A percentile compares a stretch with the other conserved stretches of the same genome.
Conservation (phyloP, 2,113 vertebrate species). For the Acanthochromis polyacanthus region DNA sequence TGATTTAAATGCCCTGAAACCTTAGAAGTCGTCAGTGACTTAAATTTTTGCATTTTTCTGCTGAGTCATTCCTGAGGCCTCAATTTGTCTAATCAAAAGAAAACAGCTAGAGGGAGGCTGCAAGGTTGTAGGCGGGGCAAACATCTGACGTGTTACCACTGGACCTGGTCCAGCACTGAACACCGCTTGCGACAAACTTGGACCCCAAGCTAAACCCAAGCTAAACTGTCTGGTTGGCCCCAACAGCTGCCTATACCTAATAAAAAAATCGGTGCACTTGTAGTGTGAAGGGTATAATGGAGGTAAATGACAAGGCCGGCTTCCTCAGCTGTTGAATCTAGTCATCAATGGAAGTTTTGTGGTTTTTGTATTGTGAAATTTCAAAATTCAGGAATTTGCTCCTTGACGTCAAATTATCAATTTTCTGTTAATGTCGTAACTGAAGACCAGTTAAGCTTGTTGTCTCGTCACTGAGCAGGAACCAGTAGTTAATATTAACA, state of each 20-base stretch:
- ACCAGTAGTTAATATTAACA: too few species aligned
- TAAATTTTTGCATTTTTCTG: neutral
- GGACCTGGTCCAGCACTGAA: neutral
- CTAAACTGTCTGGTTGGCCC: neutral
- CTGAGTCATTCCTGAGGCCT: neutral
- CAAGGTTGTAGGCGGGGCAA: neutral
- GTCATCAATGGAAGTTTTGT: neutral
- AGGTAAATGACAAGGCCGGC: neutral
- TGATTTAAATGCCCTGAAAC: too few species aligned
- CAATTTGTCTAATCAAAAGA: neutral
- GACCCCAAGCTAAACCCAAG: neutral
- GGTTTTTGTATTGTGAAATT: neutral
- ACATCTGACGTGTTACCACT: neutral
- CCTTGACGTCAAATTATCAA: too few species aligned
- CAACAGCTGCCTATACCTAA: neutral
- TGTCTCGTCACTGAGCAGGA: too few species aligned
- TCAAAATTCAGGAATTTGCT: neutral
- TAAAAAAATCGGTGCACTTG: neutral
- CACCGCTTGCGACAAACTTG: neutral
- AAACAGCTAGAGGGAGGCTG: neutral
- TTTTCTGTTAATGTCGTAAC: too few species aligned
- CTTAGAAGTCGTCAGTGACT: neutral
- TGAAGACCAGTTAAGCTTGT: too few species aligned
- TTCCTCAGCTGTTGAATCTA: neutral
- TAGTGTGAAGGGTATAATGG: neutral